Evolutionary conservation across 2,113 vertebrate species (phyloP), one percentile per base, ranked within the genome.

Genomic region (Vanacampus margaritifer): DNA sequence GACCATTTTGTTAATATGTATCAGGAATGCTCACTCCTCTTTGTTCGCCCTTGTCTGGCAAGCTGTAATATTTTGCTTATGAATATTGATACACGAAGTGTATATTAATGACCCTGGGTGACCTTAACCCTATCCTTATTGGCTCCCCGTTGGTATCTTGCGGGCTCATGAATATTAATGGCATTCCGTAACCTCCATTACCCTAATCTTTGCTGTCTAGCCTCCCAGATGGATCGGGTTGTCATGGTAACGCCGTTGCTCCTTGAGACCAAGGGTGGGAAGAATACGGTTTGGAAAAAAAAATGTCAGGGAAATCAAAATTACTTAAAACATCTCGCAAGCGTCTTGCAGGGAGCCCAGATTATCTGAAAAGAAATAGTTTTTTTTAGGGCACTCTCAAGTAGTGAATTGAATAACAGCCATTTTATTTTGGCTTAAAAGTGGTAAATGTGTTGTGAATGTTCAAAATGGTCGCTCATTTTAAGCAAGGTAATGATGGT

Each of bases 91-190:
- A 93, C 86, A 90, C 83, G 88, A 91, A 93, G 91, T 93, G 90
- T 93, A 92, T 93, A 93, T 93, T 92, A 92, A 92, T 93, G 92
- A 93, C 91, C 92, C 90, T 87, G 86, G 78, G 79, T 92, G 91
- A 93, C 91, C 91, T 91, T 93, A 92, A 93, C 91, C 91, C 91
- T 92, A 91, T 93, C 90, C 91, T 92, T 91, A 92, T 93, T 93
- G 92, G 91, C 90, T 93, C 90, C 89, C 90, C 67, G 82, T 91
- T 92, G 91, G 87, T 91, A 91, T 92, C 88, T 57, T 68, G 86
- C 90, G 84, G 87, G 86, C 90, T 92, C 90, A 93, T 93, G 91
- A 92, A 93, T 93, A 93, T 93, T 92, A 90, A 93, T 93, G 83
- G 82, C 66, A 88, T 90, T 90, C 89, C 90, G 89, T 92, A 92